These are phyloP conservation scores for Macquaria ambigua DNA, from an alignment of 2,113 vertebrate genomes.

Conservation along the genomic window DNA sequence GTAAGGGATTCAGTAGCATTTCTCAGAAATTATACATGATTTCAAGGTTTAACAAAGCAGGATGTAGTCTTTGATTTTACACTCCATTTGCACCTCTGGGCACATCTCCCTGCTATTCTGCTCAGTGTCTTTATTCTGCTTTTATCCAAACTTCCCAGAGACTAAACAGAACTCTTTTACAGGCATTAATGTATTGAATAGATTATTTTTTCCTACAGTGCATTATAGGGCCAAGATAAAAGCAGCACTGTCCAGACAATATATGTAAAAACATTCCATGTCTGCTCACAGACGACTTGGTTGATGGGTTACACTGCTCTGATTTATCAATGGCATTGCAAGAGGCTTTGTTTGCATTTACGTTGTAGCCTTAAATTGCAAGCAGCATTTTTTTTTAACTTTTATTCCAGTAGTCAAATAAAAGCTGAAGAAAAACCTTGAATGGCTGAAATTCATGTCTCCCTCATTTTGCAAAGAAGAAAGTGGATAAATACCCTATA, in stretches of 20 bases:
- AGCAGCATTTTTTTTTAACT: no score
- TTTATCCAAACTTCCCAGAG: background rate
- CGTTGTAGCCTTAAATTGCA: no score
- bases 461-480: background rate
- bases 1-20: background rate
- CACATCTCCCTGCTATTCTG: background rate
- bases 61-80: no score
- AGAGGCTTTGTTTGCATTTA: background rate
- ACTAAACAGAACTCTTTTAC: background rate
- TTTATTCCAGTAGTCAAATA: no score
- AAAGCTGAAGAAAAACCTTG: no score
- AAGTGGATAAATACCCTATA: background rate
- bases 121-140: background rate
- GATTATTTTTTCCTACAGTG: background rate
- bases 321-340: background rate
- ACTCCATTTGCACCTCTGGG: background rate
- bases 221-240: background rate
- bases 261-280: background rate
- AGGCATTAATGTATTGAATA: background rate
- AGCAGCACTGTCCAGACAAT: background rate
- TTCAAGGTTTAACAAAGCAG: conserved; percentile 5
- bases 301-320: background rate
- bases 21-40: background rate
- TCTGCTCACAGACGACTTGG: background rate
- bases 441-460: background rate